phyloP scores from a whole-genome alignment of 2,113 vertebrate species.

The Asarcornis scutulata region DNA sequence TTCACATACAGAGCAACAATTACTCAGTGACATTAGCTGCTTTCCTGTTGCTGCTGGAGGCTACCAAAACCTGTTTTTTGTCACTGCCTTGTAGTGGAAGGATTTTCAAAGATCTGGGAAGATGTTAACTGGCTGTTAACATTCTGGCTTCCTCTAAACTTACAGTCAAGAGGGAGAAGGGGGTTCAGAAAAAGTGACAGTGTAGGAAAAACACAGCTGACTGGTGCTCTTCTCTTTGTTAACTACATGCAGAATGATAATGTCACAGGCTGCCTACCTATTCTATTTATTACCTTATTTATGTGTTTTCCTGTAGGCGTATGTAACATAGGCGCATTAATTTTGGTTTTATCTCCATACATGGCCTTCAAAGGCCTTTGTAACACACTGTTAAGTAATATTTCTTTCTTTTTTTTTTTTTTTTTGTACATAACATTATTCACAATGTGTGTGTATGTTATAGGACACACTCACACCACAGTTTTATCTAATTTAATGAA shows the following conservation, averaged over 20 bases:
- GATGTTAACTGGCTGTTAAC: neutral
- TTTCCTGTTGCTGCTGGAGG: neutral
- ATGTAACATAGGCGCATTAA: neutral
- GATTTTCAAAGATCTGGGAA: neutral
- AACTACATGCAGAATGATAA: neutral
- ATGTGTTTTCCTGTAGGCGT: neutral
- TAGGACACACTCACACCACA: neutral
- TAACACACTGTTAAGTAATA: neutral
- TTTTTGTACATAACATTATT: neutral
- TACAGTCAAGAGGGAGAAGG: neutral
- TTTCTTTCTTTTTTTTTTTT: neutral
- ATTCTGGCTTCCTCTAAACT: neutral
- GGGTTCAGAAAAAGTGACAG: neutral
- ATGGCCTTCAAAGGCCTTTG: neutral
- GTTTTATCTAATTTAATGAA: neutral
- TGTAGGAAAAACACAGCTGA: neutral
- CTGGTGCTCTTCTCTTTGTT: neutral
- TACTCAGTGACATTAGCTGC: neutral
- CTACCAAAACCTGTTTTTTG: neutral
- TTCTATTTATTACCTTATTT: neutral
- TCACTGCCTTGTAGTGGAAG: neutral
- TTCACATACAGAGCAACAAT: neutral
- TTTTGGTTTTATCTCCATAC: neutral
- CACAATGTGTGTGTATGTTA: neutral
- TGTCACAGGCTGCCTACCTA: neutral